phyloP scores from a whole-genome alignment of 23 tunicate genomes.

The Corella eumyota region DNA sequence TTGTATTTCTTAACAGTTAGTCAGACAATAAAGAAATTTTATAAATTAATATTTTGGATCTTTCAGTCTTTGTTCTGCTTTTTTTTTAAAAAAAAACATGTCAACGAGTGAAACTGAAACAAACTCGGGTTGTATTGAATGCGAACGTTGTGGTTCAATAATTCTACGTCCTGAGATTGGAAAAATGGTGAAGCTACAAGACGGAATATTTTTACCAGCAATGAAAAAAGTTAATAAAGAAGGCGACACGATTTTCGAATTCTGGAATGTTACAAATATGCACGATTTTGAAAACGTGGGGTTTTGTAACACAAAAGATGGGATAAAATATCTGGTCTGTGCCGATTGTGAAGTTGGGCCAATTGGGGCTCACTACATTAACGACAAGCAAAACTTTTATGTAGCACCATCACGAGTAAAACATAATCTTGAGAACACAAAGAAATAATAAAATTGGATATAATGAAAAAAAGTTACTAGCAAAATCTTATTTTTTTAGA shows the following conservation, averaged over 20 bases:
- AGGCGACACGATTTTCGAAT: slow-evolving; percentile 19
- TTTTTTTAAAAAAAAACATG: no score
- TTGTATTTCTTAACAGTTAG: no score
- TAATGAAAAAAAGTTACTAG: background rate
- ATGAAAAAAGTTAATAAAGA: slow-evolving; percentile 31
- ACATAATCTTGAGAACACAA: no score
- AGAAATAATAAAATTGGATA: background rate
- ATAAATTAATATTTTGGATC: no score
- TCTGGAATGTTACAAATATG: slow-evolving; percentile 87
- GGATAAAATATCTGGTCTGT: slow-evolving; percentile 76
- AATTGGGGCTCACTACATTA: slow-evolving; percentile 65
- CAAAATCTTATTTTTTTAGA: no score
- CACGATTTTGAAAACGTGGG: slow-evolving; percentile 91
- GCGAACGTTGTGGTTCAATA: slow-evolving; percentile 43
- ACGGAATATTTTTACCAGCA: slow-evolving; percentile 61
- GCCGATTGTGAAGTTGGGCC: slow-evolving; percentile 98
- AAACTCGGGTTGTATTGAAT: slow-evolving; percentile 44
- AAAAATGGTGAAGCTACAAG: slow-evolving; percentile 8
- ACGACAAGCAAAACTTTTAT: slow-evolving; percentile 35
- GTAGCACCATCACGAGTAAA: slow-evolving; percentile 42
- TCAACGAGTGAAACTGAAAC: slow-evolving; percentile 13
- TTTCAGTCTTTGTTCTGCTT: no score
- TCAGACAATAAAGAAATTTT: no score
- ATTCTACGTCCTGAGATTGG: slow-evolving; percentile 51
- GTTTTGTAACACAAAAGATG: slow-evolving; percentile 76